Conservation (phyloP, 2,797 vertebrate genomes). For the Cyclopterus lumpus region DNA sequence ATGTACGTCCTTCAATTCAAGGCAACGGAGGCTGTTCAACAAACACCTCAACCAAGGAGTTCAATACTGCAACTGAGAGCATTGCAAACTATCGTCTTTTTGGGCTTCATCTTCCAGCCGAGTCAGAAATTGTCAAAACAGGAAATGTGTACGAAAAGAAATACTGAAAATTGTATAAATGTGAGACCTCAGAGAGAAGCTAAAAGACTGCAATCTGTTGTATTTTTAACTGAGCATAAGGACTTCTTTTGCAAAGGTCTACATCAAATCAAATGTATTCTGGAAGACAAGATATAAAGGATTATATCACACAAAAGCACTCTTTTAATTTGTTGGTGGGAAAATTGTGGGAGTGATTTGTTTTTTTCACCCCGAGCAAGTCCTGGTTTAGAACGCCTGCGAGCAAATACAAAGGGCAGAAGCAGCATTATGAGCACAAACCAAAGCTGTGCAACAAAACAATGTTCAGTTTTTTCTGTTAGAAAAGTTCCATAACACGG, state of each 20-base stretch:
- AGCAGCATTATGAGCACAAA: background rate
- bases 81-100: constrained; percentile 34
- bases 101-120: constrained; percentile 14
- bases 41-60: constrained; percentile 1
- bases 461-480: background rate
- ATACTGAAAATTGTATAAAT: constrained; percentile 14
- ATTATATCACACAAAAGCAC: background rate
- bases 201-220: background rate
- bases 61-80: constrained; percentile 11
- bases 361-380: background rate
- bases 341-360: constrained; percentile 13
- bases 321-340: constrained; percentile 2
- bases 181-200: background rate
- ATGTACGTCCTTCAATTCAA: constrained; percentile 3
- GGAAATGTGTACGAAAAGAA: constrained; percentile 1
- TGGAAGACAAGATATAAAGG: constrained; percentile 14
- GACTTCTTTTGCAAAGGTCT: background rate
- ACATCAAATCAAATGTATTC: background rate
- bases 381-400: constrained; percentile 10
- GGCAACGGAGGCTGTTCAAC: constrained; percentile 1
- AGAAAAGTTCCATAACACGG: background rate
- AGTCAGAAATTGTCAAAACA: constrained; percentile 17
- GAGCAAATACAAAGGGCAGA: background rate
- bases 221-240: constrained; percentile 4
- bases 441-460: background rate